Evolutionary conservation across 2,113 vertebrate species (phyloP).

Genomic region (Prunella himalayana): DNA sequence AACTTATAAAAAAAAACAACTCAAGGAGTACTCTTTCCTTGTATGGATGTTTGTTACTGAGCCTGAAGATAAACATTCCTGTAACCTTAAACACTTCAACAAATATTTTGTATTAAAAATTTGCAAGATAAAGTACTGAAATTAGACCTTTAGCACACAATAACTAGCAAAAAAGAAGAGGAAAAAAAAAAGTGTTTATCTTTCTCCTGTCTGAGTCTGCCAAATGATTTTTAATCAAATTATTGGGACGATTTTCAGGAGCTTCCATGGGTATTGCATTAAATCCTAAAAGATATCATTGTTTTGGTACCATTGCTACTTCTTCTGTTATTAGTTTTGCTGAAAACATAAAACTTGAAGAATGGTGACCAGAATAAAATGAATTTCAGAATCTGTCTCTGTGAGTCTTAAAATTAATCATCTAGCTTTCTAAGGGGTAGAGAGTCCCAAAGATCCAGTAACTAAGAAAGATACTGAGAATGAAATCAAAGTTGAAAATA

Average conservation of each 20-base stretch:
- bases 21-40: neutral
- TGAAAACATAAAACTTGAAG: conserved; percentile 4
- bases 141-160: neutral
- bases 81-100: neutral
- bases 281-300: neutral
- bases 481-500: conserved; percentile 62
- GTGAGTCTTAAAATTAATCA: conserved; percentile 24
- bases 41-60: neutral
- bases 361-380: neutral
- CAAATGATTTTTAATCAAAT: neutral
- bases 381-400: neutral
- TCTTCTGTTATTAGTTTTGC: neutral
- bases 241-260: neutral
- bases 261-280: neutral
- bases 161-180: fast-evolving
- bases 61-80: neutral
- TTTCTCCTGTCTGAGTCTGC: neutral
- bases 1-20: neutral
- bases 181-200: neutral
- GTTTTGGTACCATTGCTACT: neutral
- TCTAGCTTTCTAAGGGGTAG: neutral
- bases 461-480: conserved; percentile 36
- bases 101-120: neutral
- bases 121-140: neutral
- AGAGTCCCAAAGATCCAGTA: conserved; percentile 23